Conservation (phyloP, 37 sponge, comb jelly and placozoan species). For the Halisarca cf. caerulea region DNA sequence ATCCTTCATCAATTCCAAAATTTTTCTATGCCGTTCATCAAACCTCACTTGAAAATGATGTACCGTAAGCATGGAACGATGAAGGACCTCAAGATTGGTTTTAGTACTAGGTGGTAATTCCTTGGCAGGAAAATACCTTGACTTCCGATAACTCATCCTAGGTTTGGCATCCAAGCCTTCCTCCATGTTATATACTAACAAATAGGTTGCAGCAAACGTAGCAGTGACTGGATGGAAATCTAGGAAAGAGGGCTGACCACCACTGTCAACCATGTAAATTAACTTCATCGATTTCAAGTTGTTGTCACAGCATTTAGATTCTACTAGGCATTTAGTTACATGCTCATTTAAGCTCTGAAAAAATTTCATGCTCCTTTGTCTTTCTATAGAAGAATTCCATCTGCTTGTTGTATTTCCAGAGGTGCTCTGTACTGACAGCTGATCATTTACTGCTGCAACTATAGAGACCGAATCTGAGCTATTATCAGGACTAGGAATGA, state of each 20-base stretch:
- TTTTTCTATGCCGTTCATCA: too few relatives aligned
- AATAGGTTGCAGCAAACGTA: not conserved
- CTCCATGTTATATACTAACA: not conserved
- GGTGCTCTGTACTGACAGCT: too few relatives aligned
- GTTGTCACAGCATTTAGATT: too few relatives aligned
- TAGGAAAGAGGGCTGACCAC: not conserved
- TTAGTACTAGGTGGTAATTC: not conserved
- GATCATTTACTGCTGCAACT: too few relatives aligned
- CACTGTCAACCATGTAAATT: not conserved
- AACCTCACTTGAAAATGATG: not conserved
- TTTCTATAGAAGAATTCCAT: too few relatives aligned
- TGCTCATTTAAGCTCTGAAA: too few relatives aligned
- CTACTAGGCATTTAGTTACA: too few relatives aligned
- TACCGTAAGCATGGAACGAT: not conserved
- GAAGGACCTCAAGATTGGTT: not conserved
- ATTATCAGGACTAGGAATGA: too few relatives aligned
- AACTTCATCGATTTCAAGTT: too few relatives aligned
- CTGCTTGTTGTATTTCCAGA: too few relatives aligned
- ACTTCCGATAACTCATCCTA: not conserved
- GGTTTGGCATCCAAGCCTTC: constrained; percentile 1
- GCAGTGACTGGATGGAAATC: not conserved
- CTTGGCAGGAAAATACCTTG: not conserved
- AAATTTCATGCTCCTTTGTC: too few relatives aligned
- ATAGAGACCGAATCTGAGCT: too few relatives aligned
- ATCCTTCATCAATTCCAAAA: not conserved